Percentiles rank a stretch among this genome's conserved stretches.
Evolutionary conservation across 1,140 invertebrate species (phyloP).

Genomic region (Ceratina calcarata): DNA sequence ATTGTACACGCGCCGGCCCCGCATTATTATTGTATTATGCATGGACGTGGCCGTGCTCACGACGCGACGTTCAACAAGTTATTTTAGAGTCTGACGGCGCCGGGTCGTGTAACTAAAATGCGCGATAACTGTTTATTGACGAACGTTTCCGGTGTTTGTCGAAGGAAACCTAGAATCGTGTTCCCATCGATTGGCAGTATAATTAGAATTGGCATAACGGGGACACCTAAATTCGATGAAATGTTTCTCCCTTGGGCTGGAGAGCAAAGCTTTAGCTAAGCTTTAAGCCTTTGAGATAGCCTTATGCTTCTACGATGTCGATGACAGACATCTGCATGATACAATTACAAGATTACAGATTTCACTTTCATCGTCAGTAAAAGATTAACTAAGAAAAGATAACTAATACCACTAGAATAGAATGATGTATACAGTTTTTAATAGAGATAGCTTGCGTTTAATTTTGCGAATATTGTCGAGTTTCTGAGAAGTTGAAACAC

Average conservation of each 20-base stretch:
- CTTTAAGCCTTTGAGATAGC: too few species aligned
- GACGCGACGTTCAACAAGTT: background rate
- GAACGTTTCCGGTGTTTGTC: background rate
- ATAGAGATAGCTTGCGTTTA: background rate
- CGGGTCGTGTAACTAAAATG: background rate
- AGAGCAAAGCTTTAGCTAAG: background rate
- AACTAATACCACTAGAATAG: too few species aligned
- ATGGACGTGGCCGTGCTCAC: background rate
- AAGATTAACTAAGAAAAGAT: too few species aligned
- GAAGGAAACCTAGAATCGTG: background rate
- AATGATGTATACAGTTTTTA: too few species aligned
- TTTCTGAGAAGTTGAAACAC: background rate
- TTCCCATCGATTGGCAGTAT: background rate
- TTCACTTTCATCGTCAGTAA: too few species aligned
- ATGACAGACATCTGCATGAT: too few species aligned
- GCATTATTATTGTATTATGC: background rate
- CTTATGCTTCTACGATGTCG: too few species aligned
- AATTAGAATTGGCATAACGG: slow-evolving; percentile 2
- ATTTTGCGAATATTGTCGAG: background rate
- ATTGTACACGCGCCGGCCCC: slow-evolving; percentile 17
- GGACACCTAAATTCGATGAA: background rate
- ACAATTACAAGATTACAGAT: too few species aligned
- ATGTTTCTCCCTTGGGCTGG: background rate
- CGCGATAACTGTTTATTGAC: slow-evolving; percentile 16
- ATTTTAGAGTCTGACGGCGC: slow-evolving; percentile 28